Evolutionary conservation across 2,797 vertebrate genomes (phyloP), one percentile per base, ranked within the genome.

Genomic region (Mus minutoides): DNA sequence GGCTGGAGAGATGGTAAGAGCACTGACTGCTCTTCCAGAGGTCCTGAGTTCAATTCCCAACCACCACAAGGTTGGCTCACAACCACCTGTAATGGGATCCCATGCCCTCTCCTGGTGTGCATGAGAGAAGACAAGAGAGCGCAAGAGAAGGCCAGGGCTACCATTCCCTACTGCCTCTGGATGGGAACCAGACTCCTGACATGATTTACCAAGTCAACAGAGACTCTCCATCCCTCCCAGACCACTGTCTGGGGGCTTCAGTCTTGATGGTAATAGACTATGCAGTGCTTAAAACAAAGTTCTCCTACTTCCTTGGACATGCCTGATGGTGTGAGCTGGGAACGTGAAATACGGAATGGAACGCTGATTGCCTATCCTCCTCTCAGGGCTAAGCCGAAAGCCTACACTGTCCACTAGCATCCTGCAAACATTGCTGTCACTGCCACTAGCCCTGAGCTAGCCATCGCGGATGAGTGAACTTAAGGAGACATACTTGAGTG

Each of bases 201-300:
- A 6, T 12, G 21, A 91, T 49, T 78, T 43, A 22, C 43, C 73
- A 43, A 89, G 29, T 21, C 85, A 56, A n/a, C 43, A 37, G 56
- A 64, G 60, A 24, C 22, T 62, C 40, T 40, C 21, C 56, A 9
- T 75, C 56, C 84, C 52, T 82, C 85, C 58, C 37, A 93, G 34
- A 64, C 10, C 26, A 43, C 40, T 29, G 24, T 73, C 62, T 29
- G 37, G 43, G 31, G 37, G 12, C 69, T 77, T 71, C 56, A 10
- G 14, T 34, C 60, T 73, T 88, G 71, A 85, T 52, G 43, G 60
- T 46, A 46, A 90, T 34, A 34, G 56, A 40, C 17, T 52, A 2
- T 49, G 16, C 77, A 84, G 92, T 80, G n/a, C 80, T 94, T 82
- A 54, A 88, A 88, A 58, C 49, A 93, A 90, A 85, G 88, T 31